Evolutionary conservation across 2,888 invertebrate species (phyloP).

Genomic region (Prenolepis imparis): DNA sequence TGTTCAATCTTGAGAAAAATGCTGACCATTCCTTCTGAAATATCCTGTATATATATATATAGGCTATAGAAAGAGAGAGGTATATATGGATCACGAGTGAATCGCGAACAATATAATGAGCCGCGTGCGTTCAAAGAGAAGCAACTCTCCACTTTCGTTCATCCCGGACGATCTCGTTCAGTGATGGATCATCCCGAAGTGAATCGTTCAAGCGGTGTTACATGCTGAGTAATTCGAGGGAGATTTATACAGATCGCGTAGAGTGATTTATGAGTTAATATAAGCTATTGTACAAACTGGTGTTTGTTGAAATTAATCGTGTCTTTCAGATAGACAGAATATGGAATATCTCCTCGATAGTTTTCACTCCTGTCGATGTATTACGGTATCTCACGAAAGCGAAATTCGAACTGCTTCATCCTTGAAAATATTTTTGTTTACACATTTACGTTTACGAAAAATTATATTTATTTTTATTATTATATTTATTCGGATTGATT

Average conservation of each 20-base stretch:
- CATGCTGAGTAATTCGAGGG: constrained; percentile 47
- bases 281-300: constrained; percentile 18
- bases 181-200: constrained; percentile 44
- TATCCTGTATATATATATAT: not conserved
- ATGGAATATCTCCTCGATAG: not conserved
- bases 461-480: not conserved
- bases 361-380: not conserved
- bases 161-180: constrained; percentile 4
- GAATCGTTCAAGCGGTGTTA: constrained; percentile 45
- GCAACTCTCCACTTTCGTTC: constrained; percentile 25
- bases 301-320: constrained; percentile 44
- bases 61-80: too few species aligned
- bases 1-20: too few species aligned
- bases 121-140: constrained; percentile 24
- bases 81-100: not conserved
- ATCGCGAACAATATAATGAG: constrained; percentile 27
- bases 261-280: constrained; percentile 44
- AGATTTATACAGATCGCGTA: constrained; percentile 42
- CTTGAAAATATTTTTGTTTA: not conserved
- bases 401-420: not conserved
- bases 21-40: too few species aligned
- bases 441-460: not conserved
- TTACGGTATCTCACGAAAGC: not conserved
- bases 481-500: not conserved
- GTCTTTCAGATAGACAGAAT: not conserved